A percentile compares a stretch with the other conserved stretches of the same genome.
Evolutionary conservation across 2,888 invertebrate species (phyloP).

Genomic region (Noctua janthina): DNA sequence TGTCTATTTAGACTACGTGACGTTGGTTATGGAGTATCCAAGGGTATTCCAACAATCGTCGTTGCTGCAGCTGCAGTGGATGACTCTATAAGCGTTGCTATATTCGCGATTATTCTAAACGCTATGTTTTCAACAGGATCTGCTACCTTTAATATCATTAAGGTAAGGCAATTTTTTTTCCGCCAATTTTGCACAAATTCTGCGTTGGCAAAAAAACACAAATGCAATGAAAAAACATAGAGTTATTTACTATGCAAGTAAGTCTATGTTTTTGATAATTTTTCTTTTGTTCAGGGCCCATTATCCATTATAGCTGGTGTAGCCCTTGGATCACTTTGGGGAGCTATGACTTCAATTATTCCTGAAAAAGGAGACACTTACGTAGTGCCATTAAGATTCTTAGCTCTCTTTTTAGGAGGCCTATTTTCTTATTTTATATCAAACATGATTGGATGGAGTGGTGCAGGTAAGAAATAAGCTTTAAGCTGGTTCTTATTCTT

Average conservation of each 20-base stretch:
- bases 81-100: slow-evolving; percentile 97
- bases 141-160: slow-evolving; percentile 91
- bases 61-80: slow-evolving; percentile 97
- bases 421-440: slow-evolving; percentile 95
- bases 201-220: background rate
- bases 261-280: background rate
- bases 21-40: slow-evolving; percentile 94
- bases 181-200: too few relatives aligned
- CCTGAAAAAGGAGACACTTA: slow-evolving; percentile 93
- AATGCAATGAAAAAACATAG: too few relatives aligned
- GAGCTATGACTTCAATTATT: slow-evolving; percentile 92
- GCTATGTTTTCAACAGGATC: slow-evolving; percentile 94
- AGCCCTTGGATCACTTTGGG: slow-evolving; percentile 93
- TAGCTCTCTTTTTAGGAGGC: slow-evolving; percentile 93
- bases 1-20: slow-evolving; percentile 94
- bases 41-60: slow-evolving; percentile 96
- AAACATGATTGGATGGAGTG: slow-evolving; percentile 91
- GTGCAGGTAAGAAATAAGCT: slow-evolving; percentile 83
- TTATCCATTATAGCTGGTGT: slow-evolving; percentile 93
- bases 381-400: slow-evolving; percentile 92
- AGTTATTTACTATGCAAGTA: background rate
- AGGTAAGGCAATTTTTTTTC: slow-evolving; percentile 79
- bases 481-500: background rate
- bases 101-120: slow-evolving; percentile 95
- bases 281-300: slow-evolving; percentile 88